phyloP scores from a whole-genome alignment of 1,140 invertebrate species.

The Drosophila equinoxialis region DNA sequence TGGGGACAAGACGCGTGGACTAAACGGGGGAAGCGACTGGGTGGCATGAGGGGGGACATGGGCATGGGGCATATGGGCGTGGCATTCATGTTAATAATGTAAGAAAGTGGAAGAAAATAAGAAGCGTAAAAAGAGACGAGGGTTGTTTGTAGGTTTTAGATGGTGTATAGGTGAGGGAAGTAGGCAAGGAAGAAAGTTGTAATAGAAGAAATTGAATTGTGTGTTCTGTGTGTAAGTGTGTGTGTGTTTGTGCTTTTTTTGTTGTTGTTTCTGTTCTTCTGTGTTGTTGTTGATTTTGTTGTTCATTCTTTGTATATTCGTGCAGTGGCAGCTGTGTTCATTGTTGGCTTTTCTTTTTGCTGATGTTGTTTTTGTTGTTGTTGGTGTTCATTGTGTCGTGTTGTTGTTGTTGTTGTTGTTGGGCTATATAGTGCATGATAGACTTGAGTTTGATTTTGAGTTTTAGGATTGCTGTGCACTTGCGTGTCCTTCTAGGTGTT shows the following conservation, averaged over 20 bases:
- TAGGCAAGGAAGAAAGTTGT: constrained; percentile 72
- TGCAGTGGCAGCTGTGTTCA: constrained; percentile 66
- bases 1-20: not conserved
- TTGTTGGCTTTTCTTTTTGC: constrained; percentile 46
- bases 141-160: constrained; percentile 4
- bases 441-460: constrained; percentile 17
- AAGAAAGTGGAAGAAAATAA: constrained; percentile 40
- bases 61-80: constrained; percentile 39
- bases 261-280: constrained; percentile 12
- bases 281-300: constrained; percentile 12
- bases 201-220: constrained; percentile 73
- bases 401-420: constrained; percentile 28
- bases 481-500: constrained; percentile 67
- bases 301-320: constrained; percentile 41
- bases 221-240: constrained; percentile 39
- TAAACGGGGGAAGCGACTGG: not conserved
- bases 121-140: constrained; percentile 46
- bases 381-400: constrained; percentile 37
- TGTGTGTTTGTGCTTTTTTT: too few species aligned
- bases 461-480: constrained; percentile 68
- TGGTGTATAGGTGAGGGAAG: not conserved
- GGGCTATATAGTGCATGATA: constrained; percentile 44
- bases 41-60: not conserved
- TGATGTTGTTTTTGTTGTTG: constrained; percentile 8
- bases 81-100: constrained; percentile 55